Conservation (phyloP, 2,888 invertebrate genomes). For the Odontothrips loti region DNA sequence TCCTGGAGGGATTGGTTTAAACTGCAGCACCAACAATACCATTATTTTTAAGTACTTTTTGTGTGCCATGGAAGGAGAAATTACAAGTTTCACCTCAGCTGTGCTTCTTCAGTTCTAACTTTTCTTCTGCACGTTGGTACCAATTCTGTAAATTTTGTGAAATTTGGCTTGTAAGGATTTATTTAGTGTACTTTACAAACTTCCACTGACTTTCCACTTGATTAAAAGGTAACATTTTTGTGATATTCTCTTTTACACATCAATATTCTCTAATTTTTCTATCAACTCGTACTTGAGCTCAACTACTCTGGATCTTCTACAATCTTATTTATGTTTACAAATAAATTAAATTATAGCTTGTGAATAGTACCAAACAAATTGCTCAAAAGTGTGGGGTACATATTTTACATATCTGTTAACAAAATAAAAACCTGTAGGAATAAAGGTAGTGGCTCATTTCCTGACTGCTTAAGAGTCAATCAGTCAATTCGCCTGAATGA, state of each 20-base stretch:
- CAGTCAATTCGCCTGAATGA: no score
- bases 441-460: no score
- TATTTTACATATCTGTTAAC: no score
- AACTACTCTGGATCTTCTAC: neutral
- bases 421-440: no score
- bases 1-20: neutral
- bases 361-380: conserved; percentile 14
- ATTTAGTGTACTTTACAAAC: no score
- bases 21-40: neutral
- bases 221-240: neutral
- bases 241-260: neutral
- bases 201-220: neutral
- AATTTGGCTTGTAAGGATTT: no score
- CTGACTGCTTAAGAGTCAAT: no score
- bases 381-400: conserved; percentile 11
- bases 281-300: neutral
- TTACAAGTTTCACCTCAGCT: neutral
- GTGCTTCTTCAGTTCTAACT: neutral
- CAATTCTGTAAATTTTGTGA: no score
- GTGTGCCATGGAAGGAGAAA: neutral
- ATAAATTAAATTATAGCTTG: neutral
- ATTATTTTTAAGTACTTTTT: neutral
- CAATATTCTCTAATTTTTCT: neutral
- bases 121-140: no score
- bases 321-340: neutral